These are phyloP conservation scores for Chinchilla lanigera DNA, from an alignment of 2,113 vertebrate species.

Conservation along the genomic window DNA sequence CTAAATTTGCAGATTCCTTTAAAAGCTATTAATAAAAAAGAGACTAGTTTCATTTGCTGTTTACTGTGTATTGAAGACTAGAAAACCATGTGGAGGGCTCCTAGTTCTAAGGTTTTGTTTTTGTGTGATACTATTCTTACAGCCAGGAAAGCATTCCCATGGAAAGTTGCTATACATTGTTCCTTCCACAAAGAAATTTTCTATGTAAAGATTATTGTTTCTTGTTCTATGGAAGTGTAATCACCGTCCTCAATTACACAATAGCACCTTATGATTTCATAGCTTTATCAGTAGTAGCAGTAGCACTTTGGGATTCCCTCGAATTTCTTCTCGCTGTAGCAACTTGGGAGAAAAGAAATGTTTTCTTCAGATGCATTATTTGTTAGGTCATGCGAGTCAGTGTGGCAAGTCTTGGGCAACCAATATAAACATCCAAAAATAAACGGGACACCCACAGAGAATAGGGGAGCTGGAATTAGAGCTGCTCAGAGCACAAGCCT, in stretches of 20 bases:
- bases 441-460: conserved; percentile 43
- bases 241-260: neutral
- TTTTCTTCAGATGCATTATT: conserved; percentile 47
- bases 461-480: neutral
- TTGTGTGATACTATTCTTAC: neutral
- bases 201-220: neutral
- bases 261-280: neutral
- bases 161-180: neutral
- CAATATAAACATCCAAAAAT: conserved; percentile 58
- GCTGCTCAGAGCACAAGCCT: neutral
- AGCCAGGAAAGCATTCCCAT: neutral
- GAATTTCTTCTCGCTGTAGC: conserved; percentile 1
- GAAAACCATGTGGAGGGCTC: neutral
- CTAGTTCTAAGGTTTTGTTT: neutral
- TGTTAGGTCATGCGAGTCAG: conserved; percentile 1
- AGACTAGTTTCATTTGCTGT: neutral
- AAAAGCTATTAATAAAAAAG: neutral
- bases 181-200: neutral
- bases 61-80: neutral
- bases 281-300: neutral
- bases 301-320: neutral
- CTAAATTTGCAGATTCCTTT: neutral
- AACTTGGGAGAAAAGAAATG: neutral
- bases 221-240: neutral
- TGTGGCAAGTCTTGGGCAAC: conserved; percentile 20